Evolutionary conservation across 2,113 vertebrate genomes (phyloP).

Genomic region (Carollia perspicillata): DNA sequence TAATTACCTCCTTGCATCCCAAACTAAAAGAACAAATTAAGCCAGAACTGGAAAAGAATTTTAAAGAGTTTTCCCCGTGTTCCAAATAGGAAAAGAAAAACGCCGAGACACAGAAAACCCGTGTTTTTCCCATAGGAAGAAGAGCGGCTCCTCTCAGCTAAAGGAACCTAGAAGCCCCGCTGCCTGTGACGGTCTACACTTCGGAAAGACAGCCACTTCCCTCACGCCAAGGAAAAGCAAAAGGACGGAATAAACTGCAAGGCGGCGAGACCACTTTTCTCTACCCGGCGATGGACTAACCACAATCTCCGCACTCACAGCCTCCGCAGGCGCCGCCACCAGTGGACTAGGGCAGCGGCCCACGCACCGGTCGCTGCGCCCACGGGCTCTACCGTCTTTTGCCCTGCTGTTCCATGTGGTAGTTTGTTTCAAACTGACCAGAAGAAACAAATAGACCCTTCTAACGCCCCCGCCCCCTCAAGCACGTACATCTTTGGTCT

Average conservation of each 20-base stretch:
- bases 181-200: constrained; percentile 7
- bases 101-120: constrained; percentile 16
- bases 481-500: constrained; percentile 50
- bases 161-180: neutral
- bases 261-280: neutral
- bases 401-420: neutral
- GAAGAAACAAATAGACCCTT: neutral
- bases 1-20: constrained; percentile 82
- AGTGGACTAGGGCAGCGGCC: constrained; percentile 19
- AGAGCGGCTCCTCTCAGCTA: neutral
- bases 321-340: neutral
- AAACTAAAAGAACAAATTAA: constrained; percentile 82
- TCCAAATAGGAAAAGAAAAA: constrained; percentile 49
- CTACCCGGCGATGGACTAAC: neutral
- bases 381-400: constrained; percentile 41
- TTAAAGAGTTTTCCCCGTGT: constrained; percentile 65
- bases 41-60: constrained; percentile 78
- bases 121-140: constrained; percentile 47
- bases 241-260: neutral
- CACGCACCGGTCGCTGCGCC: neutral
- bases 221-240: neutral
- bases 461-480: neutral
- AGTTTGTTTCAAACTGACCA: neutral
- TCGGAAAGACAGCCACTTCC: constrained; percentile 18
- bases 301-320: neutral